phyloP scores from a whole-genome alignment of 2,888 invertebrate genomes.

The Epirrita christyi region DNA sequence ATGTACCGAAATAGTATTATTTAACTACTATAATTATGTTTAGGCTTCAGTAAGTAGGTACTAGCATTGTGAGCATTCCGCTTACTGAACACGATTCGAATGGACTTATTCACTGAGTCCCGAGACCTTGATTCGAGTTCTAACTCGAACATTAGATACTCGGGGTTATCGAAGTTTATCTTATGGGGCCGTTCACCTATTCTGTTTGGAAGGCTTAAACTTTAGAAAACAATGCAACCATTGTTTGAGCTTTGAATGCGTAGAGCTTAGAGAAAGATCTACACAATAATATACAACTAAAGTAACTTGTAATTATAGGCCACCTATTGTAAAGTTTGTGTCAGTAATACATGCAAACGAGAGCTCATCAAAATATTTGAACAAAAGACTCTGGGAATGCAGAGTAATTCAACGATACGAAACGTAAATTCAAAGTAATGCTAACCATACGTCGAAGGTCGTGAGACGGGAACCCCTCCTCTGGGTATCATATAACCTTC shows the following conservation, averaged over 20 bases:
- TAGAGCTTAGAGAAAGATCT: neutral
- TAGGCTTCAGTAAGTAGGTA: slow-evolving; percentile 21
- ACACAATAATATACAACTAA: neutral
- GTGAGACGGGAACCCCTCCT: too few relatives aligned
- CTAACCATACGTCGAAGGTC: too few relatives aligned
- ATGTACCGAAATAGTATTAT: neutral
- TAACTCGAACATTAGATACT: slow-evolving; percentile 30
- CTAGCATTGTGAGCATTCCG: slow-evolving; percentile 41
- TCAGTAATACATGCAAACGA: neutral
- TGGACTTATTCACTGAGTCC: slow-evolving; percentile 36
- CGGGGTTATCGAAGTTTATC: slow-evolving; percentile 56
- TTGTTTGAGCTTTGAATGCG: slow-evolving; percentile 12
- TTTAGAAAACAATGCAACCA: slow-evolving; percentile 18
- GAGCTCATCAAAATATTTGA: neutral
- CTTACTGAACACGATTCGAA: slow-evolving; percentile 42
- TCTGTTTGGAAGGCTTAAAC: slow-evolving; percentile 17
- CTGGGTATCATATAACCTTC: too few relatives aligned
- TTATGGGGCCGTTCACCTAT: slow-evolving; percentile 35
- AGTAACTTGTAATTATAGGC: neutral
- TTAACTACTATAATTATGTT: neutral
- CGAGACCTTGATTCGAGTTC: slow-evolving; percentile 49
- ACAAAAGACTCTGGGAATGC: neutral
- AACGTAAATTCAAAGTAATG: too few relatives aligned
- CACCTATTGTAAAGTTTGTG: neutral
- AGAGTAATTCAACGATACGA: too few relatives aligned